A percentile compares a stretch with the other conserved stretches of the same genome.
phyloP scores from a whole-genome alignment of 2,797 vertebrate species.

The Champsocephalus esox region DNA sequence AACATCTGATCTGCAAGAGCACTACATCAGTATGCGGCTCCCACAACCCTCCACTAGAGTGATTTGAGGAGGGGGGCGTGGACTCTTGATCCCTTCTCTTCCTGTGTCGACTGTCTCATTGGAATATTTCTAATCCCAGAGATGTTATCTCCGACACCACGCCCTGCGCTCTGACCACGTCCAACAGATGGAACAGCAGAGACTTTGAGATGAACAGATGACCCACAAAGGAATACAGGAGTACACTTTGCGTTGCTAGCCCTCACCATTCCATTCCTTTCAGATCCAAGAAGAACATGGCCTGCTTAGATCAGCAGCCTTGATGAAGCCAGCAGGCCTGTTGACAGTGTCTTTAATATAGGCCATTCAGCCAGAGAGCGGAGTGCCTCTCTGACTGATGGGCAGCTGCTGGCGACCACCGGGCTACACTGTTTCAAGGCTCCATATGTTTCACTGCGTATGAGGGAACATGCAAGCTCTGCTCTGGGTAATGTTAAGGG shows the following conservation, averaged over 20 bases:
- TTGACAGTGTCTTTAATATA: slow-evolving; percentile 52
- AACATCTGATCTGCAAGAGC: background rate
- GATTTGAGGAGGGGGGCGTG: slow-evolving; percentile 66
- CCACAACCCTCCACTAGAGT: slow-evolving; percentile 48
- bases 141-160: slow-evolving; percentile 47
- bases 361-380: slow-evolving; percentile 45
- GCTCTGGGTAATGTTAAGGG: too few relatives aligned
- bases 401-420: slow-evolving; percentile 14
- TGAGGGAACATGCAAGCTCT: background rate
- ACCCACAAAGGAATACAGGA: slow-evolving; percentile 35
- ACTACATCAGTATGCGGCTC: slow-evolving; percentile 63
- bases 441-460: slow-evolving; percentile 1
- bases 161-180: slow-evolving; percentile 34
- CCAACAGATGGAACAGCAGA: slow-evolving; percentile 16
- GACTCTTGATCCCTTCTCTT: slow-evolving; percentile 35
- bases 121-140: slow-evolving; percentile 62
- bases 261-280: slow-evolving; percentile 31
- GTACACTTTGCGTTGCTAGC: background rate
- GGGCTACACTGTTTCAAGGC: background rate
- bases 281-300: slow-evolving; percentile 35
- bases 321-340: slow-evolving; percentile 49
- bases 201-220: slow-evolving; percentile 25
- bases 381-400: slow-evolving; percentile 30
- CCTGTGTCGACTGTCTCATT: slow-evolving; percentile 22
- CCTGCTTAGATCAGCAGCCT: slow-evolving; percentile 41